These are phyloP conservation scores for Crenichthys baileyi DNA, from an alignment of 2,797 vertebrate species.

Conservation along the genomic window DNA sequence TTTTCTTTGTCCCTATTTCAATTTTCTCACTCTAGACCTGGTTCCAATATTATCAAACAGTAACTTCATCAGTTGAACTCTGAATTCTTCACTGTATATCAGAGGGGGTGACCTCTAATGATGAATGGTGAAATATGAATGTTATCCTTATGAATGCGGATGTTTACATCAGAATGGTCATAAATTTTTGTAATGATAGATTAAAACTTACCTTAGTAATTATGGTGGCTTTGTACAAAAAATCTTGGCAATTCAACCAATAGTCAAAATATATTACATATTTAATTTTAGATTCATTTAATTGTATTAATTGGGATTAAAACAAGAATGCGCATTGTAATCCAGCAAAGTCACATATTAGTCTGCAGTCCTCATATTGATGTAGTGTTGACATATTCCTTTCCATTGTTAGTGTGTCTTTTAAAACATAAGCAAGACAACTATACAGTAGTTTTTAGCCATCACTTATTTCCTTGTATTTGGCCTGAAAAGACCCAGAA, in stretches of 20 bases:
- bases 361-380: no score
- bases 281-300: not conserved
- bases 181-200: not conserved
- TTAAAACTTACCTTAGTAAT: not conserved
- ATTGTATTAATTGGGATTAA: not conserved
- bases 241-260: not conserved
- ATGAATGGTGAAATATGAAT: not conserved
- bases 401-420: not conserved
- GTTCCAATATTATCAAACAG: not conserved
- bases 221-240: not conserved
- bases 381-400: no score
- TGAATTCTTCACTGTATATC: not conserved
- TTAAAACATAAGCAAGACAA: not conserved
- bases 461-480: no score
- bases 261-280: not conserved
- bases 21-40: conserved; percentile 19
- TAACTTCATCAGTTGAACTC: not conserved
- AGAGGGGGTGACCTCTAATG: not conserved
- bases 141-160: not conserved
- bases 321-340: not conserved
- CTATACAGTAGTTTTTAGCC: no score
- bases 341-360: not conserved
- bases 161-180: not conserved
- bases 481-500: no score
- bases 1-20: conserved; percentile 33